A percentile compares a stretch with the other conserved stretches of the same genome.
These are phyloP conservation scores for Paramacrobiotus metropolitanus DNA, from an alignment of 1,140 invertebrate genomes.

Conservation along the genomic window DNA sequence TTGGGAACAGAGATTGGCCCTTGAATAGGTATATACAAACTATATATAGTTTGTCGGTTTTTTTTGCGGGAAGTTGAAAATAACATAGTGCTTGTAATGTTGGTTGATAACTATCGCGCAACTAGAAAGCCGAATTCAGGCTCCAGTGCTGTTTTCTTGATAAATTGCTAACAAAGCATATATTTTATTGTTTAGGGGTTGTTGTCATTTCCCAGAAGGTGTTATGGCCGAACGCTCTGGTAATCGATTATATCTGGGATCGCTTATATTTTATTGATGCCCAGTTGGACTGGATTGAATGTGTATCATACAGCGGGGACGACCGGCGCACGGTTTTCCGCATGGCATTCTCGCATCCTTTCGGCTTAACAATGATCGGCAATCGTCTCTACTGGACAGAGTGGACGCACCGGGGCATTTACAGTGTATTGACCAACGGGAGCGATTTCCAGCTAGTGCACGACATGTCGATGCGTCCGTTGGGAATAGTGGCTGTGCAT, in stretches of 20 bases:
- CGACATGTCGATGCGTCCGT: background rate
- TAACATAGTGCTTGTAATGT: no score
- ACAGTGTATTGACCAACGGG: background rate
- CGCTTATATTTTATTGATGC: background rate
- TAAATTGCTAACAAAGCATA: no score
- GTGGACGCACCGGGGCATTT: background rate
- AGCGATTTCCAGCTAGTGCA: background rate
- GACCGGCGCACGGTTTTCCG: background rate
- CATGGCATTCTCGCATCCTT: background rate
- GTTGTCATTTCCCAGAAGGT: background rate
- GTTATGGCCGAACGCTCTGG: background rate
- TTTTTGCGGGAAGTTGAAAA: no score
- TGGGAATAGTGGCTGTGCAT: background rate
- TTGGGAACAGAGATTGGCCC: no score
- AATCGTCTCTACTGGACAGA: background rate
- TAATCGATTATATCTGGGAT: background rate
- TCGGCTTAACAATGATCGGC: background rate
- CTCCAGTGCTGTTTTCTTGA: no score
- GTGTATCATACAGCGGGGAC: background rate
- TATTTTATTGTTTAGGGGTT: background rate
- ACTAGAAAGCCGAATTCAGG: no score
- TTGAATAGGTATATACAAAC: no score
- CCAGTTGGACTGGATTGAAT: background rate
- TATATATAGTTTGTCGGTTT: no score
- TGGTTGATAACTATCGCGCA: no score